Base-by-base conservation (phyloP, 2,797 vertebrate genomes). In the Paedocypris micromegethes region DNA sequence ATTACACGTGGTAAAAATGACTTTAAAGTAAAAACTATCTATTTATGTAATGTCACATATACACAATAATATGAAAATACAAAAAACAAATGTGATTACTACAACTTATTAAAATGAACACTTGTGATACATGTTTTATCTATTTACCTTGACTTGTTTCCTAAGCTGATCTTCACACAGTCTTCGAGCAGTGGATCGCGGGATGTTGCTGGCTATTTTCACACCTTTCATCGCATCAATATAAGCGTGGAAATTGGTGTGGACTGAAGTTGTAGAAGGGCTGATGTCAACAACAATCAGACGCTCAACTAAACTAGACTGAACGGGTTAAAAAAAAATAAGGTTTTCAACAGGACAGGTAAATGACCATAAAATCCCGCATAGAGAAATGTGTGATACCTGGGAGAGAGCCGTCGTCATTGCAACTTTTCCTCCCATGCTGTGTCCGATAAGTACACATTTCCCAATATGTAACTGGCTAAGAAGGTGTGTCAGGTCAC, bases 361-460 rank as follows among this genome's bases (percentile, higher is more conserved):
- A 55, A 39, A 9, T 45, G 9, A 23, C 8, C 39, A 23, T 5
- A 3, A 23, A 51, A 51, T 4, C 49, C 3, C 9, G 42, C 0
- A 51, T 5, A 50, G 39, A 51, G 40, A 9, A 51, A 23, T 23
- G 23, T 7, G 6, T 5, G 4, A 76, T 51, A 97, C 96, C 91
- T 88, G 88, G 2, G 88, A 89, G 64, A 99, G 83, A 2, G 95
- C 91, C 3, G 93, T 82, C 0, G 86, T 80, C 96, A 98, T 99
- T 74, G 94, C 96, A 0, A 93, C 94, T 77, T 95, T 98, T 55
- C 96, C 96, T 43, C 96, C 96, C 96, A 99, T 97, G 86, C 96
- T 98, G 84, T 98, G 96, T 45, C 96, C 96, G 43, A 98, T 75
- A 3, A 98, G 86, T 80, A 96, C 82, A 7, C 94, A 96, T 78